A percentile compares a stretch with the other conserved stretches of the same genome.
Evolutionary conservation across 2,888 invertebrate species (phyloP).

Genomic region (Lottia gigantea): DNA sequence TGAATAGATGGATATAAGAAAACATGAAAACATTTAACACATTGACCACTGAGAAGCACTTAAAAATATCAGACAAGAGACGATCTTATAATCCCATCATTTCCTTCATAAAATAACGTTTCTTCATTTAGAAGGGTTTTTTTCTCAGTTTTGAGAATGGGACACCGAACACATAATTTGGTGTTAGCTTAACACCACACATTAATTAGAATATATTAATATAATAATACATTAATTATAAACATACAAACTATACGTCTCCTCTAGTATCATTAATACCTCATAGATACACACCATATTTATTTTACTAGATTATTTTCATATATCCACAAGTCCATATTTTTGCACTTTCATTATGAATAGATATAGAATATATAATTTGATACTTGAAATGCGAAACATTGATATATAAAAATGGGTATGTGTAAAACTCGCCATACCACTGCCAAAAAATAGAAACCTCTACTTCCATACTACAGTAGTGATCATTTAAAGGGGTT

Average conservation of each 20-base stretch:
- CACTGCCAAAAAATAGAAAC: constrained; percentile 10
- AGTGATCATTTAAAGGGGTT: background rate
- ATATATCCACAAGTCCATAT: background rate
- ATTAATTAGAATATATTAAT: constrained; percentile 3
- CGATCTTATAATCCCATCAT: background rate
- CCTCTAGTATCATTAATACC: constrained; percentile 1
- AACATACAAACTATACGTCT: constrained; percentile 15
- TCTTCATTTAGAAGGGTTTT: background rate
- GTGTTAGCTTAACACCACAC: constrained; percentile 9
- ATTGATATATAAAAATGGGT: constrained; percentile 1
- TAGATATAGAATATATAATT: background rate
- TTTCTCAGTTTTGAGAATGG: constrained; percentile 6
- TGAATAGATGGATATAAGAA: constrained; percentile 13
- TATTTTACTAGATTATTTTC: background rate
- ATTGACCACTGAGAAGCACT: constrained; percentile 1
- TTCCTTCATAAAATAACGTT: background rate
- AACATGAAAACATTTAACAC: background rate
- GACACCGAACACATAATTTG: constrained; percentile 8
- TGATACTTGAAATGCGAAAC: background rate
- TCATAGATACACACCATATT: no score
- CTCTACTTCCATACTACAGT: constrained; percentile 6
- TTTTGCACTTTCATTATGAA: constrained; percentile 7
- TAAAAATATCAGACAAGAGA: constrained; percentile 9
- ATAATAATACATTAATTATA: constrained; percentile 3
- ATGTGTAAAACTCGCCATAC: constrained; percentile 5